Evolutionary conservation across 2,888 invertebrate genomes (phyloP).

Genomic region (Eupeodes luniger): DNA sequence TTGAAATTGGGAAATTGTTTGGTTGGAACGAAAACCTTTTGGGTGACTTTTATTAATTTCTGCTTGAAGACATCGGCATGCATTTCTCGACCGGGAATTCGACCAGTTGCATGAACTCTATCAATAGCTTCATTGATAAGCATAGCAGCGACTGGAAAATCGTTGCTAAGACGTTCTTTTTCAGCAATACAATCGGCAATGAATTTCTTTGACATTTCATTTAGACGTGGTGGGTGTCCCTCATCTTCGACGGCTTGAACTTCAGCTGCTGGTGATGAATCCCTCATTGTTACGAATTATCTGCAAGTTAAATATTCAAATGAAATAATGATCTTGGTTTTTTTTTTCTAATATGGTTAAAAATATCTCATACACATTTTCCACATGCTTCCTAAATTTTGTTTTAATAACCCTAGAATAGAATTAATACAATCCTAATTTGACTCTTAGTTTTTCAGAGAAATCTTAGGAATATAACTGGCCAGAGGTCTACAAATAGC

Average conservation of each 20-base stretch:
- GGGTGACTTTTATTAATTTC: slow-evolving; percentile 82
- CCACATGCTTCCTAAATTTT: no score
- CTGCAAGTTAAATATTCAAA: slow-evolving; percentile 8
- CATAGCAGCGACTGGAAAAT: slow-evolving; percentile 81
- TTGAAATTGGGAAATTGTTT: slow-evolving; percentile 90
- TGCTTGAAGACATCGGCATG: slow-evolving; percentile 91
- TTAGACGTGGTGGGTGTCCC: slow-evolving; percentile 79
- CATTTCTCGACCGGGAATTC: slow-evolving; percentile 88
- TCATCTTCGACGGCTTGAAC: slow-evolving; percentile 33
- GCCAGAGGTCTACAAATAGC: no score
- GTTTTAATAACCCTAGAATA: no score
- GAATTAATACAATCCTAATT: no score
- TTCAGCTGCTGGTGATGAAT: background rate
- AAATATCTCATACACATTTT: no score
- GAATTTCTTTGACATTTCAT: slow-evolving; percentile 82
- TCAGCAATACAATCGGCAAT: slow-evolving; percentile 81
- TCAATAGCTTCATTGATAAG: slow-evolving; percentile 87
- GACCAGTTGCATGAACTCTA: slow-evolving; percentile 89
- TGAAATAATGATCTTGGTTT: background rate
- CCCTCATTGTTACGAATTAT: slow-evolving; percentile 25
- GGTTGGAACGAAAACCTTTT: slow-evolving; percentile 82
- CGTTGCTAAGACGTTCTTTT: slow-evolving; percentile 78
- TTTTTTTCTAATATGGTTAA: no score
- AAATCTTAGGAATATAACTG: no score
- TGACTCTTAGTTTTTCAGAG: no score